Base-by-base conservation (phyloP, 2,888 invertebrate genomes). In the Baccha elongata region DNA sequence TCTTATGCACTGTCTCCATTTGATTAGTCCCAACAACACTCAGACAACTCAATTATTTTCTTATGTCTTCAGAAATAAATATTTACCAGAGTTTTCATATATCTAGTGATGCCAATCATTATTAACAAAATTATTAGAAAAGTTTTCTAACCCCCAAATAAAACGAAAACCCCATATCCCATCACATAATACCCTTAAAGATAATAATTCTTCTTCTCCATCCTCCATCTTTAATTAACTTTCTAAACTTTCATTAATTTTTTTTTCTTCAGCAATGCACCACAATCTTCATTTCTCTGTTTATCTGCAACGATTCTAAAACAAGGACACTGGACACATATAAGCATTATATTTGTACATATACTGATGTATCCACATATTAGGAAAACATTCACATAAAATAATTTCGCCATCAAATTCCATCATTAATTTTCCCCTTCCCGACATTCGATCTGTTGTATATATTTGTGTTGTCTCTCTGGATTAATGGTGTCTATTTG, bases 371-470 rank as follows among this genome's bases (percentile, higher is more conserved):
- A 26, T 21, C 1, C 19, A 60, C 62, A 13, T 68, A 76, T 78
- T 76, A 83, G 68, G 72, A 83, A 83, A 78, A 83, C 76, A 83
- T 68, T 73, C 83, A 55, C 83, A 83, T 78, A 83, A 83, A 83
- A 83, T 78, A 73, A 78, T 83, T 73, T 64, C 58, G 10, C 78
- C 68, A 73, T 83, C 78, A 76, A 83, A 83, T 48, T 64, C 55
- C 37, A 42, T 78, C 83, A 78, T 83, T 78, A 83, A 83, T 83
- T n/a, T 78, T 62, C 48, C 62, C 48, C 53, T 35, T 19, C 17
- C 29, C 46, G 60, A 50, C 65, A 60, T 72, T 80, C 65, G 44
- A 60, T 75, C 58, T 76, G 60, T 81, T 29, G 29, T 60, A 19
- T 29, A 1, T 40, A 26, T 60, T 42, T 42, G 44, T 44, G 42